Conservation (phyloP, 2,113 vertebrate genomes). For the Forbesichthys agassizii region DNA sequence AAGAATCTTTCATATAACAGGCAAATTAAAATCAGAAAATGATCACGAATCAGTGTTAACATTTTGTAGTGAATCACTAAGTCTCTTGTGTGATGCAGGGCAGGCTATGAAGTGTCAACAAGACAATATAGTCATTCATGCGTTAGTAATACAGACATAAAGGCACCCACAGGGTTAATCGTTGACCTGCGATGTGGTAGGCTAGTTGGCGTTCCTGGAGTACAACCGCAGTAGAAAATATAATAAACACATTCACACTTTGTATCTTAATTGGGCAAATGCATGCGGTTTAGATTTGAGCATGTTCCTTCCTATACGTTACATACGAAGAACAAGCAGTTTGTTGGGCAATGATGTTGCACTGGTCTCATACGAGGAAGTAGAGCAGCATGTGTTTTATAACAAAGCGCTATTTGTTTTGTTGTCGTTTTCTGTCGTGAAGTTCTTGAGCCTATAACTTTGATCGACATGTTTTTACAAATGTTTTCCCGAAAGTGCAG, state of each 20-base stretch:
- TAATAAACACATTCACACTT: not conserved
- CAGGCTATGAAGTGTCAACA: too few relatives aligned
- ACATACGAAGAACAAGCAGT: not conserved
- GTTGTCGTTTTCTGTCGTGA: slow-evolving; percentile 29
- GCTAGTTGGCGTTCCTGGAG: not conserved
- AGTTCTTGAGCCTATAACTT: not conserved
- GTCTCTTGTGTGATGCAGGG: too few relatives aligned
- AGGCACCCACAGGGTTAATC: slow-evolving; percentile 51
- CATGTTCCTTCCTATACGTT: too few relatives aligned
- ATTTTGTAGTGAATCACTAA: too few relatives aligned
- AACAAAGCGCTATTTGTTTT: slow-evolving; percentile 34
- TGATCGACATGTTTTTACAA: slow-evolving; percentile 21
- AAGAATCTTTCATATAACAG: too few relatives aligned
- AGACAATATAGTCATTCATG: slow-evolving; percentile 3
- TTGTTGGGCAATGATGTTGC: not conserved
- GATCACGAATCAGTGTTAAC: too few relatives aligned
- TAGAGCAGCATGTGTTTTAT: slow-evolving; percentile 40
- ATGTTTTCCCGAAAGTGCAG: not conserved
- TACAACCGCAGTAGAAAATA: not conserved
- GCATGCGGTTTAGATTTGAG: too few relatives aligned
- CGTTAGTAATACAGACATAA: slow-evolving; percentile 16
- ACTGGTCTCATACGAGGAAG: slow-evolving; percentile 58
- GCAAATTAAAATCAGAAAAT: too few relatives aligned
- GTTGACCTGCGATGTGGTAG: slow-evolving; percentile 14
- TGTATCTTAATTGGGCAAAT: not conserved